Evolutionary conservation across 2,113 vertebrate genomes (phyloP).

Genomic region (Rhabdornis inornatus): DNA sequence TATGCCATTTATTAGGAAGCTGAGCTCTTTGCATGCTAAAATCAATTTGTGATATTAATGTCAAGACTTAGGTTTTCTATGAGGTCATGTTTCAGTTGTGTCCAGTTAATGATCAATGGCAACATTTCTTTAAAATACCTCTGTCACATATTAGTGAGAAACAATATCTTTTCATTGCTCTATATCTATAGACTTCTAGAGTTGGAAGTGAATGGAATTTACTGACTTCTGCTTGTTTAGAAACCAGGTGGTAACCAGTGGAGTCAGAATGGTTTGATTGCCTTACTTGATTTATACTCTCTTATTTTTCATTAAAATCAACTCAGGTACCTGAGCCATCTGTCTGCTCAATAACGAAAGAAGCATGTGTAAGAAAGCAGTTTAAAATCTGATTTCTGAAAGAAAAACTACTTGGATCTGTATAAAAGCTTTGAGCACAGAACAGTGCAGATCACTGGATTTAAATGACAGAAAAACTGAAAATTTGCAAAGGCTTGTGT

Average conservation of each 20-base stretch:
- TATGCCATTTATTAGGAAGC: not conserved
- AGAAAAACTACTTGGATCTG: not conserved
- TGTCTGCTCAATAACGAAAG: not conserved
- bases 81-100: not conserved
- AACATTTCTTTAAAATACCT: not conserved
- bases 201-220: not conserved
- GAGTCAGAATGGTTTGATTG: not conserved
- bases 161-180: not conserved
- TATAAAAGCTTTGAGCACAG: not conserved
- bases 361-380: constrained; percentile 7
- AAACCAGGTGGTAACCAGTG: not conserved
- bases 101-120: not conserved
- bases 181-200: not conserved
- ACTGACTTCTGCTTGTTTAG: not conserved
- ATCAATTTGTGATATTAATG: not conserved
- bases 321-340: constrained; percentile 22
- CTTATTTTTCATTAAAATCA: constrained; percentile 9
- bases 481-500: not conserved
- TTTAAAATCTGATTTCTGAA: constrained; percentile 14
- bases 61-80: not conserved
- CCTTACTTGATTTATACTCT: not conserved
- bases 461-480: not conserved
- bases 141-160: not conserved
- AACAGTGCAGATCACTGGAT: not conserved
- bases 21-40: not conserved